Conservation (phyloP, 2,888 invertebrate genomes). For the Netelia fuscicornis region DNA sequence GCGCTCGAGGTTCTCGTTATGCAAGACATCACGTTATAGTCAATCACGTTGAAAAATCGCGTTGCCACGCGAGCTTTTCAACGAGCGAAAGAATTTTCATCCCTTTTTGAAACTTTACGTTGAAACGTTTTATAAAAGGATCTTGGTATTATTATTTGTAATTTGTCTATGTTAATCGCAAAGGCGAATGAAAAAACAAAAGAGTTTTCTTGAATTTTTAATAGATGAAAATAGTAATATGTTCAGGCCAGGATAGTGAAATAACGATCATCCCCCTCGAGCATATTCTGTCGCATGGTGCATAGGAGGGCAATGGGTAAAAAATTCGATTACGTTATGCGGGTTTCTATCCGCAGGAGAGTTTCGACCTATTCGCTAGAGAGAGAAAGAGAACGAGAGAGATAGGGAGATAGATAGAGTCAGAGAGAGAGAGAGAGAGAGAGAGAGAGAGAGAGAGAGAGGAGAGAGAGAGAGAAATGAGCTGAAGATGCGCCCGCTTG, state of each 20-base stretch:
- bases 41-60: neutral
- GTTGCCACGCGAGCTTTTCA: conserved; percentile 7
- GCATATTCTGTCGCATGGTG: conserved; percentile 20
- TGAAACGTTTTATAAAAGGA: no score
- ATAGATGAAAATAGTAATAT: neutral
- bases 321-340: conserved; percentile 57
- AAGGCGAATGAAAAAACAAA: no score
- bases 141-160: no score
- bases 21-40: conserved; percentile 18
- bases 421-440: neutral
- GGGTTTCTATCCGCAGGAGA: conserved; percentile 53
- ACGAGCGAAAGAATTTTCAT: neutral
- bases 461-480: conserved; percentile 27
- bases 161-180: no score
- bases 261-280: conserved; percentile 46
- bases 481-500: conserved; percentile 46
- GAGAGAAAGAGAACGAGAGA: conserved; percentile 1
- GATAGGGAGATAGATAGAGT: conserved; percentile 9
- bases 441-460: conserved; percentile 18
- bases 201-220: neutral
- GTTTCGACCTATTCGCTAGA: conserved; percentile 50
- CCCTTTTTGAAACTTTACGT: neutral
- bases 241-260: neutral
- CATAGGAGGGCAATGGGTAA: conserved; percentile 23
- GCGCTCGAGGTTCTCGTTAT: conserved; percentile 16